Evolutionary conservation across 23 tunicate species (phyloP).

Genomic region (Phallusia fumigata): DNA sequence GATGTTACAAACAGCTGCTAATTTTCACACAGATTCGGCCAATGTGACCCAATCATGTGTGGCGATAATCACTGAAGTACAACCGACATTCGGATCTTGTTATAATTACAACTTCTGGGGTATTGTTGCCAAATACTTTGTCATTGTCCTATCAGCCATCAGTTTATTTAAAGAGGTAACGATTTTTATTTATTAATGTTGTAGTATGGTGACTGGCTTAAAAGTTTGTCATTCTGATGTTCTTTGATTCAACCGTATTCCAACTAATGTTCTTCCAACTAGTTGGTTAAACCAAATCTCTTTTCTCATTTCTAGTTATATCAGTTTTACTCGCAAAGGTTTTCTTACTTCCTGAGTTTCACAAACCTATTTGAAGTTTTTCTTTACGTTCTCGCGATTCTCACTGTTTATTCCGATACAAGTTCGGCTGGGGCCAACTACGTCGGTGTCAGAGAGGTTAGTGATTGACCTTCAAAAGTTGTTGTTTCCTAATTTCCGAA

Average conservation of each 20-base stretch:
- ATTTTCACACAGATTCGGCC: neutral
- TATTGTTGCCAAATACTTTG: slow-evolving; percentile 32
- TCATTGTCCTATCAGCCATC: slow-evolving; percentile 49
- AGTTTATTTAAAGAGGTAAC: slow-evolving; percentile 79
- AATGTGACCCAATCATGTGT: neutral
- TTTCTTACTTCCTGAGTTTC: slow-evolving; percentile 46
- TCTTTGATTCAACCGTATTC: no score
- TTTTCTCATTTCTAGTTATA: slow-evolving; percentile 36
- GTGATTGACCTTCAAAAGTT: slow-evolving; percentile 2
- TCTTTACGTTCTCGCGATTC: slow-evolving; percentile 63
- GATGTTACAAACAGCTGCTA: no score
- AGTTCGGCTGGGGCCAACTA: slow-evolving; percentile 20
- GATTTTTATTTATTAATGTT: neutral
- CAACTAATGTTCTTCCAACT: no score
- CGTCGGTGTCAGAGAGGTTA: slow-evolving; percentile 75
- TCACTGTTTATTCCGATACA: slow-evolving; percentile 50
- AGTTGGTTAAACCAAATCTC: neutral
- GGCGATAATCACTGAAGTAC: neutral
- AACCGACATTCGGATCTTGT: neutral
- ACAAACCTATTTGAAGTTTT: slow-evolving; percentile 83
- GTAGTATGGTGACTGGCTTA: no score
- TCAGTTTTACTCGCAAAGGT: slow-evolving; percentile 43
- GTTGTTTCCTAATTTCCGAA: neutral
- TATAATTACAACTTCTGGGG: slow-evolving; percentile 31
- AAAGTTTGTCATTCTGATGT: no score